phyloP scores from a whole-genome alignment of 2,888 invertebrate species.

The Hypomecis atomaria region DNA sequence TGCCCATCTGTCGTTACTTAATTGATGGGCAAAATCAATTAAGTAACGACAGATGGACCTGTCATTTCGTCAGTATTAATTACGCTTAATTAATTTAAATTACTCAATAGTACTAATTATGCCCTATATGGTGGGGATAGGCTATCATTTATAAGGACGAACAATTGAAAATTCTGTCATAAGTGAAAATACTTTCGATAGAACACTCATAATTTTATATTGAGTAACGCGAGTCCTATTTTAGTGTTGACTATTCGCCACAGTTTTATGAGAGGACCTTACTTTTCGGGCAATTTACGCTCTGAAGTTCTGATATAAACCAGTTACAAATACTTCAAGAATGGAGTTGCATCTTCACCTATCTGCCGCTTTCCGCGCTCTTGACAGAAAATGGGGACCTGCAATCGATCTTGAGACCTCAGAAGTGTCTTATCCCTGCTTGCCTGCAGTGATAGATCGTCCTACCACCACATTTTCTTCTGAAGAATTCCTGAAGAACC shows the following conservation, averaged over 20 bases:
- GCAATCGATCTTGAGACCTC: conserved; percentile 60
- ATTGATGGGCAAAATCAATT: too few relatives aligned
- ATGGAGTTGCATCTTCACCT: conserved; percentile 70
- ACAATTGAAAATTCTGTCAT: conserved; percentile 17
- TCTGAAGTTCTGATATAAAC: background rate
- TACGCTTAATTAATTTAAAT: conserved; percentile 26
- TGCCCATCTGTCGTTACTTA: conserved; percentile 30
- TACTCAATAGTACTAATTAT: conserved; percentile 32
- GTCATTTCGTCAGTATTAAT: conserved; percentile 6
- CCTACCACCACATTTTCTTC: conserved; percentile 63
- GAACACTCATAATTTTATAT: background rate
- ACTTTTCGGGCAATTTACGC: too few relatives aligned
- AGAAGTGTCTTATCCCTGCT: conserved; percentile 46
- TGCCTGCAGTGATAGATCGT: conserved; percentile 56
- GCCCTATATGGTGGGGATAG: conserved; percentile 15
- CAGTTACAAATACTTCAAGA: background rate
- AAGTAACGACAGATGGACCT: too few relatives aligned
- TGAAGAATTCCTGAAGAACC: conserved; percentile 59
- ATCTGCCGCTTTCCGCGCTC: conserved; percentile 59
- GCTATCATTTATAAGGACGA: conserved; percentile 13
- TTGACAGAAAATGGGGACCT: conserved; percentile 67
- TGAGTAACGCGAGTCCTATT: too few relatives aligned
- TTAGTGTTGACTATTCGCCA: too few relatives aligned
- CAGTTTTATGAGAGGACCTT: too few relatives aligned
- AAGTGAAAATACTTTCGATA: conserved; percentile 18